Conservation (phyloP, 1,140 invertebrate genomes). For the Callitettix versicolor region DNA sequence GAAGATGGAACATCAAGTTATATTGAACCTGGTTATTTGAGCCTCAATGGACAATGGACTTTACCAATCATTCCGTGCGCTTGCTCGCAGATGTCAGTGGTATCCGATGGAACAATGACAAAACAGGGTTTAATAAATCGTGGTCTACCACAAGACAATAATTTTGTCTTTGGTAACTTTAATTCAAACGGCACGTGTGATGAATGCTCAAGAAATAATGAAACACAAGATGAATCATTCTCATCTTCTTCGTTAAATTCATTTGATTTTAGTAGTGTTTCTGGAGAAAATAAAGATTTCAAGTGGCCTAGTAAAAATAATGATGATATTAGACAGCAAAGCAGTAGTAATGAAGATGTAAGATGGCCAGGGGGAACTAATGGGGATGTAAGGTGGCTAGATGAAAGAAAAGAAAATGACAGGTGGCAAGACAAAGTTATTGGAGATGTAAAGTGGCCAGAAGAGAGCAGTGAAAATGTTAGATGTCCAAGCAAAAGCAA, state of each 20-base stretch:
- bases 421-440: neutral
- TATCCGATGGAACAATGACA: constrained; percentile 11
- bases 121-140: constrained; percentile 12
- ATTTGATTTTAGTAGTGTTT: too few relatives aligned
- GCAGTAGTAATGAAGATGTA: too few relatives aligned
- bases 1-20: neutral
- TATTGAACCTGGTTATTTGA: neutral
- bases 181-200: constrained; percentile 1
- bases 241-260: too few relatives aligned
- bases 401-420: neutral
- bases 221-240: too few relatives aligned
- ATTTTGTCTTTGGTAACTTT: neutral
- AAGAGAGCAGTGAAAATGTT: neutral
- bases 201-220: neutral
- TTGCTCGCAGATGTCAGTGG: constrained; percentile 5
- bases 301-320: too few relatives aligned
- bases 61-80: constrained; percentile 16
- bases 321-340: too few relatives aligned
- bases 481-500: neutral
- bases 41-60: constrained; percentile 12
- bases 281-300: too few relatives aligned
- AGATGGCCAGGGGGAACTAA: too few relatives aligned
- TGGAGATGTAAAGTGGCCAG: neutral
- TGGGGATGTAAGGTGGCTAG: too few relatives aligned
- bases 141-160: constrained; percentile 6